Percentiles rank a stretch among this genome's conserved stretches.
Conservation (phyloP, 2,797 vertebrate genomes). For the Clarias laeviceps region DNA sequence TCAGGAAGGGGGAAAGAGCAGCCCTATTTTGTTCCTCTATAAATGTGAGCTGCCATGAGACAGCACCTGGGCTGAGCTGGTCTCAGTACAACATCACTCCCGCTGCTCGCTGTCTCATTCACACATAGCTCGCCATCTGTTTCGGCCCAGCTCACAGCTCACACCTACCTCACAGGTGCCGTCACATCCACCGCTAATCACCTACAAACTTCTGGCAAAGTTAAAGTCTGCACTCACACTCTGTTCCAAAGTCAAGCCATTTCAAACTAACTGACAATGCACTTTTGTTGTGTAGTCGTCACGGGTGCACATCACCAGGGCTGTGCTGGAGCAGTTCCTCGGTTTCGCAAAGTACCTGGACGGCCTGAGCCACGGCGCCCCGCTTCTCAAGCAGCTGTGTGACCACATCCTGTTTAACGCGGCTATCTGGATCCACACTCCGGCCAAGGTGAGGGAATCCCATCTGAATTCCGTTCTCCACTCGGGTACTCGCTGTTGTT, state of each 20-base stretch:
- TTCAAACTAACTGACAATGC: neutral
- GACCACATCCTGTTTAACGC: slow-evolving; percentile 92
- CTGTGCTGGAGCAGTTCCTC: slow-evolving; percentile 94
- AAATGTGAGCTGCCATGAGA: slow-evolving; percentile 46
- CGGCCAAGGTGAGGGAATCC: slow-evolving; percentile 85
- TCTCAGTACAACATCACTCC: slow-evolving; percentile 54
- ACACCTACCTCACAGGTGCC: slow-evolving; percentile 66
- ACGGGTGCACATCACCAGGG: slow-evolving; percentile 90
- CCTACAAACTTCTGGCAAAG: slow-evolving; percentile 46
- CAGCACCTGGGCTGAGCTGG: slow-evolving; percentile 60
- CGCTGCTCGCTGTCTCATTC: slow-evolving; percentile 70
- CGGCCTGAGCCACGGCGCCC: slow-evolving; percentile 91
- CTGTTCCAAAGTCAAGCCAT: slow-evolving; percentile 50
- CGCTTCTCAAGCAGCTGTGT: slow-evolving; percentile 93
- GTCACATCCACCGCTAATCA: slow-evolving; percentile 52
- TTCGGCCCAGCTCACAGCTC: slow-evolving; percentile 65
- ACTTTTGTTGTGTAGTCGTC: slow-evolving; percentile 80
- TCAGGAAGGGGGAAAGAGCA: neutral
- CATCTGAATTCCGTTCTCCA: neutral
- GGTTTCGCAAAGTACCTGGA: slow-evolving; percentile 98
- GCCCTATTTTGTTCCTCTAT: neutral
- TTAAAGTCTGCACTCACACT: slow-evolving; percentile 44
- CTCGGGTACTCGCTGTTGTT: neutral
- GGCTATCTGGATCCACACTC: slow-evolving; percentile 97
- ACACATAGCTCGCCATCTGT: slow-evolving; percentile 73